Percentiles rank a stretch among this genome's conserved stretches.
Evolutionary conservation across 2,797 vertebrate species (phyloP).

Genomic region (Alca torda): DNA sequence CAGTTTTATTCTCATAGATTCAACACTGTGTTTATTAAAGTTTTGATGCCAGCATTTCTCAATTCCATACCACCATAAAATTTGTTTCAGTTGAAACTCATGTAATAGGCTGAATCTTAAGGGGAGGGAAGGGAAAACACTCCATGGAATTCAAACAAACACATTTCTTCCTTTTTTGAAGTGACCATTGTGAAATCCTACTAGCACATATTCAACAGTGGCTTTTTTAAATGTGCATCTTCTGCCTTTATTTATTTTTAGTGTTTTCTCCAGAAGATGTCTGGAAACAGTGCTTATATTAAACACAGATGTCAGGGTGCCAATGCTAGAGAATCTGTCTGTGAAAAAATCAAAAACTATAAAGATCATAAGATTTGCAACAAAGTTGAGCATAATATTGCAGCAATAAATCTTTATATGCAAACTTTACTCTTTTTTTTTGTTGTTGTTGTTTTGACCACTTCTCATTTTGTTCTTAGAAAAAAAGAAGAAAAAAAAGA

Average conservation of each 20-base stretch:
- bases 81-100: background rate
- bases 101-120: background rate
- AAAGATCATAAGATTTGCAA: background rate
- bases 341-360: background rate
- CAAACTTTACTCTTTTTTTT: background rate
- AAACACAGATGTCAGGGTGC: constrained; percentile 17
- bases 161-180: background rate
- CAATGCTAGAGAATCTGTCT: background rate
- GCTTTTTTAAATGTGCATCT: background rate
- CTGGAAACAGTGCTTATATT: background rate
- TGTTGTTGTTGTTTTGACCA: background rate
- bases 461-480: background rate
- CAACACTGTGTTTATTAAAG: background rate
- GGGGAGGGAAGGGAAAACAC: background rate
- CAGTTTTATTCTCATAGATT: background rate
- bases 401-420: constrained; percentile 18
- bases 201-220: background rate
- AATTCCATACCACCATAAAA: background rate
- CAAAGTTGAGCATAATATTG: background rate
- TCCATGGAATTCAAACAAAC: background rate
- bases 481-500: background rate
- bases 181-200: background rate
- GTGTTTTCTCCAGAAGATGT: background rate
- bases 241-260: constrained; percentile 23
- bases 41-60: constrained; percentile 3